These are phyloP conservation scores for Pogonocherus hispidulus DNA, from an alignment of 2,888 invertebrate genomes.

Conservation along the genomic window DNA sequence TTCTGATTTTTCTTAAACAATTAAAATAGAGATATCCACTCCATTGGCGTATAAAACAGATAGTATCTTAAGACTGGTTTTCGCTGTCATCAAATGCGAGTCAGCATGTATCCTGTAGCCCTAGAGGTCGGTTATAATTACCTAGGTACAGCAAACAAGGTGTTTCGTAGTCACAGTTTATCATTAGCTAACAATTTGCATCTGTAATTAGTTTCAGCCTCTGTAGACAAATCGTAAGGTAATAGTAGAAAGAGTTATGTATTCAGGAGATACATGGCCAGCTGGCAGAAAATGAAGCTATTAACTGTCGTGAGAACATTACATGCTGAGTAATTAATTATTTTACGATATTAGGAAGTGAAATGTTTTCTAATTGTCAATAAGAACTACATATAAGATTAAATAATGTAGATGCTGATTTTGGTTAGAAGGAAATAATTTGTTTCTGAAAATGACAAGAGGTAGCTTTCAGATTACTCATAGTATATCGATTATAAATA, in stretches of 20 bases:
- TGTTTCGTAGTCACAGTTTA: neutral
- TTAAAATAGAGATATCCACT: neutral
- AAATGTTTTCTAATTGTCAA: too few species aligned
- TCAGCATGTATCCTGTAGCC: neutral
- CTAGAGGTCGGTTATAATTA: neutral
- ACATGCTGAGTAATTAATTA: neutral
- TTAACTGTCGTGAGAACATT: constrained; percentile 16
- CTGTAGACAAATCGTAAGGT: neutral
- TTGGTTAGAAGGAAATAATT: too few species aligned
- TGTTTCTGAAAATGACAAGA: too few species aligned
- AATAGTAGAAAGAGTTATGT: too few species aligned
- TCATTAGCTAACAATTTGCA: constrained; percentile 10
- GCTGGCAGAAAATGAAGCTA: neutral
- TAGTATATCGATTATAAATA: too few species aligned
- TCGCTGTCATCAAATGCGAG: neutral
- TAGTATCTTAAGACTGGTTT: neutral
- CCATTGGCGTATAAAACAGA: neutral
- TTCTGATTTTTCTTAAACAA: neutral
- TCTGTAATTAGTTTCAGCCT: neutral
- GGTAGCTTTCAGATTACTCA: too few species aligned
- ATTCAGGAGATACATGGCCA: constrained; percentile 1
- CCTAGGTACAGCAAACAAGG: neutral
- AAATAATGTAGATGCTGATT: too few species aligned
- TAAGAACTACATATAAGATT: too few species aligned
- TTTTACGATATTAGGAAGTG: neutral